A percentile compares a stretch with the other conserved stretches of the same genome.
Evolutionary conservation across 1,140 invertebrate genomes (phyloP).

Genomic region (Drosophila melanica): DNA sequence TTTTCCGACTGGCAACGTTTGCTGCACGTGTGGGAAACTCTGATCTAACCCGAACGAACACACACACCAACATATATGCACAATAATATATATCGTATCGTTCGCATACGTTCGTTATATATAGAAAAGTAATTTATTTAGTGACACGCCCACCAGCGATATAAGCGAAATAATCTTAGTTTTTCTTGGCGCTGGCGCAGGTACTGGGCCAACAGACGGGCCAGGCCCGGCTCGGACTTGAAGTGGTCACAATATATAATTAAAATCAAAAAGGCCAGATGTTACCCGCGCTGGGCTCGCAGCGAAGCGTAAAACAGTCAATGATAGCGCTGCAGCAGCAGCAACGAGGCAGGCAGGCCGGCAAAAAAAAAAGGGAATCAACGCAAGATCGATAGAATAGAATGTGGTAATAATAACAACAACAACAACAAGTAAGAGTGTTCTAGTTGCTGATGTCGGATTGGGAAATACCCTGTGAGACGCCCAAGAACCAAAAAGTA

Average conservation of each 20-base stretch:
- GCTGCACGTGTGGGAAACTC: conserved; percentile 58
- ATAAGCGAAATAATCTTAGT: conserved; percentile 67
- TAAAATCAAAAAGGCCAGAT: conserved; percentile 81
- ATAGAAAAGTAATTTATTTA: conserved; percentile 83
- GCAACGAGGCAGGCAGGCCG: conserved; percentile 7
- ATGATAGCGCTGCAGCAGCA: conserved; percentile 14
- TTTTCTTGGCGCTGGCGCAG: conserved; percentile 54
- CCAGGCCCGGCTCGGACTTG: conserved; percentile 1
- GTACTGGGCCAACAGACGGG: conserved; percentile 9
- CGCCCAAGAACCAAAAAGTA: neutral
- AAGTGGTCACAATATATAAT: conserved; percentile 81
- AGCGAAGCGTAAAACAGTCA: conserved; percentile 50
- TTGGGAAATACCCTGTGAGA: neutral
- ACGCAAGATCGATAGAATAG: conserved; percentile 48
- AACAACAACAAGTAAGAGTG: conserved; percentile 16
- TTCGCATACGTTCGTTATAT: conserved; percentile 37
- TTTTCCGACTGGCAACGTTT: conserved; percentile 54
- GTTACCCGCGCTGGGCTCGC: conserved; percentile 45
- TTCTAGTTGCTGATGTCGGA: neutral
- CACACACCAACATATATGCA: conserved; percentile 3
- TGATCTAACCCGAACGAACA: conserved; percentile 22
- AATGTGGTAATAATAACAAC: conserved; percentile 17
- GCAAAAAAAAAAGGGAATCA: conserved; percentile 28
- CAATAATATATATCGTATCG: conserved; percentile 10
- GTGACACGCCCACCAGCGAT: conserved; percentile 74